These are phyloP conservation scores for Spodoptera litura DNA, from an alignment of 1,140 invertebrate species.

Conservation along the genomic window DNA sequence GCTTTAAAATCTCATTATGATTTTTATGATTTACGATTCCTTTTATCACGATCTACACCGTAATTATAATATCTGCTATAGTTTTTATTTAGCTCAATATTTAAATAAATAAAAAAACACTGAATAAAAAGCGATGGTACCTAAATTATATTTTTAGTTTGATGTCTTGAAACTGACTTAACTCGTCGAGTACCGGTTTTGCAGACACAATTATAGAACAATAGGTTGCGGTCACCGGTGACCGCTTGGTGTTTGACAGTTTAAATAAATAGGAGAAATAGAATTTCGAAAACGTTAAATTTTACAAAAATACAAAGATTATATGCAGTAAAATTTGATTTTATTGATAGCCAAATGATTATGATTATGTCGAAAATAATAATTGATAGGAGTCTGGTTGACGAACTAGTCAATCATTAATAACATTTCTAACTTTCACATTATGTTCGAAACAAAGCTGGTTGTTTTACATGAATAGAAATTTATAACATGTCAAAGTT, in stretches of 20 bases:
- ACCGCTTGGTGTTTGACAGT: no score
- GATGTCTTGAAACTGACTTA: no score
- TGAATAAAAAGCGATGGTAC: no score
- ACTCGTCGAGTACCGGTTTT: no score
- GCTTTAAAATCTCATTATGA: background rate
- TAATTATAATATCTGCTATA: background rate
- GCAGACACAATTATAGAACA: no score
- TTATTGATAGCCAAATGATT: background rate
- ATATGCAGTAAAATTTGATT: background rate
- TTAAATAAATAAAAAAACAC: no score
- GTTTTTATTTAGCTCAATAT: no score
- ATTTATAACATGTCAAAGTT: background rate
- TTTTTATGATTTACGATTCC: constrained; percentile 18
- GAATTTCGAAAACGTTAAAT: no score
- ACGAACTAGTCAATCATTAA: background rate
- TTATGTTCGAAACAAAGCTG: background rate
- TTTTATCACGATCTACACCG: constrained; percentile 2
- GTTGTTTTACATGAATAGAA: background rate
- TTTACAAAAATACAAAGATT: no score
- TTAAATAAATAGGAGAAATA: no score
- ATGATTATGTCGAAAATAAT: background rate
- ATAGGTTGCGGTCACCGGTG: no score
- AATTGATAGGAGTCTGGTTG: background rate
- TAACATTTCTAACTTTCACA: constrained; percentile 16
- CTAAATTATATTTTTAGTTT: no score